Conservation (phyloP, 2,888 invertebrate genomes). For the Synergus japonicus region DNA sequence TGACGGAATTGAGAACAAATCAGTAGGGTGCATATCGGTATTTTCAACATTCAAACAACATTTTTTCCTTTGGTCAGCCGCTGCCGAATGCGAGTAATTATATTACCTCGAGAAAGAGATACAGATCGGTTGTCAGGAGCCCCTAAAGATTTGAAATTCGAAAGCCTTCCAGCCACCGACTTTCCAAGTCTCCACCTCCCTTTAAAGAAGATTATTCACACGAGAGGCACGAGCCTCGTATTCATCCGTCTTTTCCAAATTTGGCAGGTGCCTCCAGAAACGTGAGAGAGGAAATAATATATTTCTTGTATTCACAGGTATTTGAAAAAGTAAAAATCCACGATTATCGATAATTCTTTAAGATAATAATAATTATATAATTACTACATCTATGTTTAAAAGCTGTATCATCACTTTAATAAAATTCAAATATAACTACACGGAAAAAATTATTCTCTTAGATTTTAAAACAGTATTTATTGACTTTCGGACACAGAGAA, state of each 20-base stretch:
- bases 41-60: neutral
- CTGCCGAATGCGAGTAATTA: slow-evolving; percentile 27
- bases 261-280: slow-evolving; percentile 30
- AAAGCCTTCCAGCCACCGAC: slow-evolving; percentile 22
- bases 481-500: no score
- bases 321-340: neutral
- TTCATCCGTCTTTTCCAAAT: slow-evolving; percentile 31
- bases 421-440: neutral
- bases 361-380: no score
- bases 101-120: slow-evolving; percentile 23
- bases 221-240: slow-evolving; percentile 25
- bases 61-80: slow-evolving; percentile 9
- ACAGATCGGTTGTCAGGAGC: slow-evolving; percentile 26
- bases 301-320: neutral
- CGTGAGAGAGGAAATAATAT: slow-evolving; percentile 18
- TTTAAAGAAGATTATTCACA: slow-evolving; percentile 31
- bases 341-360: no score
- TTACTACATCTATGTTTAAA: no score
- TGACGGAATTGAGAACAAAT: neutral
- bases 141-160: slow-evolving; percentile 17
- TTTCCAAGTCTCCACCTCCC: slow-evolving; percentile 21
- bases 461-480: no score
- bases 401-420: neutral
- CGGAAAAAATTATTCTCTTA: no score
- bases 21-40: neutral